Base-by-base conservation (phyloP, 2,113 vertebrate species). In the Rhizomys pruinosus region DNA sequence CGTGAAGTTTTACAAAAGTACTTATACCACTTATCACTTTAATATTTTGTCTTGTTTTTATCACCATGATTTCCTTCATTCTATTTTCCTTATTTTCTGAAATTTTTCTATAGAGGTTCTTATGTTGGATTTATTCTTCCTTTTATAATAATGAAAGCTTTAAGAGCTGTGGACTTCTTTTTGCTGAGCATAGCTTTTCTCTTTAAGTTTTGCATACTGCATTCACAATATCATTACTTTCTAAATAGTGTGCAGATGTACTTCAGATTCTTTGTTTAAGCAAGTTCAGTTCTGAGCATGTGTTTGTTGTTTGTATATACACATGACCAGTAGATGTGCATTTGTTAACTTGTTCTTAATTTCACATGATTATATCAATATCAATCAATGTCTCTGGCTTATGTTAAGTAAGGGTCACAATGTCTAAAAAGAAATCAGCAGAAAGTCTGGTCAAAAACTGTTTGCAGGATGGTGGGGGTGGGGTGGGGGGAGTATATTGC, bases 91-190 rank as follows among this genome's bases (percentile, higher is more conserved):
- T 47, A 74, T 34, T 88, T 79, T 87, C 92, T 76, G 42, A 2
- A 42, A 39, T 66, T 84, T 92, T 85, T 82, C 29, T 84, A 20
- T 11, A 44, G 17, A 74, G 19, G 85, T 90, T 91, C 57, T 82
- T 52, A 11, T 57, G 1, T 87, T 80, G 61, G 89, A 77, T 90
- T 95, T 90, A 86, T 88, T 94, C n/a, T 80, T 92, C 87, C 13
- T 44, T 82, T 77, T 77, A 74, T 87, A 93, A 87, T 68, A 87
- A 76, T 73, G 5, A 82, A 82, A 84, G 5, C 73, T 76, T 89
- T 76, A 86, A 52, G 81, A 64, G 22, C 19, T 79, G 11, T 59
- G 23, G 1, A n/a, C 13, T n/a, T 69, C 39, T 63, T 82, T 81
- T 77, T 81, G 68, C 57, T 81, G 17, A 69, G n/a, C 71, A 37